A percentile compares a stretch with the other conserved stretches of the same genome.
phyloP scores from a whole-genome alignment of 2,888 invertebrate genomes.

The Megalurothrips usitatus region DNA sequence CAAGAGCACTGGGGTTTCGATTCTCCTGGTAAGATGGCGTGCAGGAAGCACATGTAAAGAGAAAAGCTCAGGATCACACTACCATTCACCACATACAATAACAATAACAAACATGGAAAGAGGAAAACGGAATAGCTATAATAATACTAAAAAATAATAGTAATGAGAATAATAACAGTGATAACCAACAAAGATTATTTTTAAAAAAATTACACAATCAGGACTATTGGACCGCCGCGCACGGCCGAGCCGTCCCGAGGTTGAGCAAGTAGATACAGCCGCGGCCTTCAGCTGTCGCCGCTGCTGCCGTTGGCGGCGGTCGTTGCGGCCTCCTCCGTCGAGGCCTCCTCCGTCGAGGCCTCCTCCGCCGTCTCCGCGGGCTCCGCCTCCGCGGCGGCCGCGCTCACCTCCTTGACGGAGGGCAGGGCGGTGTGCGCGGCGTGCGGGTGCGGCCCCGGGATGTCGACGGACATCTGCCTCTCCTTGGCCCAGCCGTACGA shows the following conservation, averaged over 20 bases:
- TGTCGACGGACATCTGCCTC: neutral
- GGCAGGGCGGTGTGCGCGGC: neutral
- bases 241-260: neutral
- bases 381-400: neutral
- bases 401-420: constrained; percentile 15
- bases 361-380: neutral
- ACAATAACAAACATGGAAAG: neutral
- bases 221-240: neutral
- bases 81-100: neutral
- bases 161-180: neutral
- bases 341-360: neutral
- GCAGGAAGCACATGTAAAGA: no score
- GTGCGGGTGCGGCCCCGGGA: neutral
- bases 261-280: neutral
- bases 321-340: neutral
- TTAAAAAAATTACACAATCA: neutral
- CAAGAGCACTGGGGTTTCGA: no score
- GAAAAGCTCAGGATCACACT: no score
- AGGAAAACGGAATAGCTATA: neutral
- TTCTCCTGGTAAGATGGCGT: no score
- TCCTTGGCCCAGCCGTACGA: constrained; percentile 21
- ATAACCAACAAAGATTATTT: neutral
- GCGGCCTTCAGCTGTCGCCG: neutral
- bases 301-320: neutral
- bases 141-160: neutral